Base-by-base conservation (phyloP, 1,140 invertebrate genomes). In the Lasioglossum baleicum region DNA sequence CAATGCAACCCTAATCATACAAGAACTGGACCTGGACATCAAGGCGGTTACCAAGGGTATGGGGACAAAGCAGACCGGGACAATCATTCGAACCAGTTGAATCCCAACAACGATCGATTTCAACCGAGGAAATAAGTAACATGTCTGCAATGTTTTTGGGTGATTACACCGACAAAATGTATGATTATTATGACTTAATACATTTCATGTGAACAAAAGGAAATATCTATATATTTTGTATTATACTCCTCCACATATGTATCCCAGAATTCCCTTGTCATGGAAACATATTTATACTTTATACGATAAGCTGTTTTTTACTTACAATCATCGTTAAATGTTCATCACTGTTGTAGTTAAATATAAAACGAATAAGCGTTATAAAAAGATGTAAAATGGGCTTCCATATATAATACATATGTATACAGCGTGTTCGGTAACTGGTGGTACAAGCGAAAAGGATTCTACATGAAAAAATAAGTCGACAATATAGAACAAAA, bases 341-440 rank as follows among this genome's bases (percentile, higher is more conserved):
- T 48, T 48, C 10, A 61, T 86, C 69, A 81, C 66, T 84, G 83
- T 88, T 86, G 80, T 86, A 81, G 67, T 72, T 81, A 70, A 83
- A 67, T 83, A 85, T 83, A 15, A 66, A 74, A 83, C 60, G 56
- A 82, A 85, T 78, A 82, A 67, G 81, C 67, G 70, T 82, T 79
- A 85, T 66, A 83, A 73, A 82, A 83, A 69, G 58, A 85, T 89
- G 87, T 89, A 89, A 88, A 83, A 75, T 70, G 79, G 82, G 87
- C 81, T 87, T 89, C 88, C 85, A 74, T 79, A 72, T 73, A n/a
- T n/a, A n/a, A 20, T 80, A 66, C 65, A 75, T 51, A 67, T 69
- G 51, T 74, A 80, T 61, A n/a, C n/a, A n/a, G n/a, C 31, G 31
- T 35, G n/a, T n/a, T n/a, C n/a, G n/a, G n/a, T n/a, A n/a, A n/a